Evolutionary conservation across 2,113 vertebrate genomes (phyloP), one percentile per base, ranked within the genome.

Genomic region (Pangasianodon gigas): DNA sequence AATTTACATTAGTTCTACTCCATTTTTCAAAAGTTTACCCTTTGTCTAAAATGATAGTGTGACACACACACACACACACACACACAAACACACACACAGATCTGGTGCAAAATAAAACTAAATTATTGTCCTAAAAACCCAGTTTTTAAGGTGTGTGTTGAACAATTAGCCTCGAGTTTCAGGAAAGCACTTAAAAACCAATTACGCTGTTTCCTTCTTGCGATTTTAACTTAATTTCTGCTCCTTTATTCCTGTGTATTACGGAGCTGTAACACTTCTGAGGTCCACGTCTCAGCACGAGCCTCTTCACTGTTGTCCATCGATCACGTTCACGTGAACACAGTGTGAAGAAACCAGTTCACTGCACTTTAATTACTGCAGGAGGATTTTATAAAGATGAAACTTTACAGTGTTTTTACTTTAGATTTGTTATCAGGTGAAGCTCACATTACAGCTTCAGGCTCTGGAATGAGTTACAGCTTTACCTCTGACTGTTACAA

Each of bases 141-240:
- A 1, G 9, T 67, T 52, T 67, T n/a, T 46, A 46, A 85, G 46
- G 21, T 46, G 26, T 46, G 26, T 52, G n/a, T 52, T 86, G 54
- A 56, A 56, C 18, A 86, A n/a, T 51, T 67, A 51, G 60, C 29
- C 62, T 71, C 46, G 29, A 2, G 24, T 67, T 67, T 67, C 46
- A 32, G 46, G 69, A 79, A 52, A 71, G 29, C 65, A 71, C 65
- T 71, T 32, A n/a, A 71, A 85, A 71, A 71, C 62, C 62, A 69
- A 86, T 69, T 54, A 51, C 3, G 1, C 44, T 9, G 29, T 54
- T 86, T 67, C 51, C 65, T 86, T 86, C 62, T 69, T 51, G 4
- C 18, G 52, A 84, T 41, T 60, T 84, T 41, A 24, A 44, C 82
- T 62, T 2, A 24, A 60, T 60, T 84, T 44, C 41, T 71, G 65